A percentile compares a stretch with the other conserved stretches of the same genome.
These are phyloP conservation scores for Syrphus vitripennis DNA, from an alignment of 2,888 invertebrate species.

Conservation along the genomic window DNA sequence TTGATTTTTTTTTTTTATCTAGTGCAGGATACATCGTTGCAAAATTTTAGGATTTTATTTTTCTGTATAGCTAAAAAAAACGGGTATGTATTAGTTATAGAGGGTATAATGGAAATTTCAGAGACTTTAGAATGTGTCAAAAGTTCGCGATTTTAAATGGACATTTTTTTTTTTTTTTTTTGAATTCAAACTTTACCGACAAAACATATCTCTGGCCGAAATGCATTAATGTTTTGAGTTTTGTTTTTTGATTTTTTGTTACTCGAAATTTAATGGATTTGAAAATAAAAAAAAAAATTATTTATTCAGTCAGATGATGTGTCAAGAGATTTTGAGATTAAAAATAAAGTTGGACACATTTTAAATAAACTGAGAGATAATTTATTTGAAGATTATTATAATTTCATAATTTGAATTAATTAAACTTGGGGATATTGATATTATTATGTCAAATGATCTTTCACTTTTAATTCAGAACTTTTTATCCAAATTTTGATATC, in stretches of 20 bases:
- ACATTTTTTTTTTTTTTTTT: constrained; percentile 25
- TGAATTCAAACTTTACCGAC: not conserved
- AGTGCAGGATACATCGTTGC: constrained; percentile 28
- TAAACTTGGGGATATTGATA: too few relatives aligned
- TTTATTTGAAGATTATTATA: not conserved
- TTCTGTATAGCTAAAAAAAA: not conserved
- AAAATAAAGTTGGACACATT: not conserved
- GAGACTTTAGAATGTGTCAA: constrained; percentile 29
- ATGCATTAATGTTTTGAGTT: not conserved
- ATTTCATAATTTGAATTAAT: too few relatives aligned
- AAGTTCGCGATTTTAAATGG: constrained; percentile 29
- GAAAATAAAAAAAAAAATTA: not conserved
- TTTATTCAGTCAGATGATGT: not conserved
- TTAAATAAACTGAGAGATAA: not conserved
- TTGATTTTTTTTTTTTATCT: not conserved
- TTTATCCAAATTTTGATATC: too few relatives aligned
- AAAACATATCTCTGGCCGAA: not conserved
- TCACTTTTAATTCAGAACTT: too few relatives aligned
- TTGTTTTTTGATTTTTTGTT: not conserved
- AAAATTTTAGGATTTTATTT: constrained; percentile 6
- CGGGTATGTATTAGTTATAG: too few relatives aligned
- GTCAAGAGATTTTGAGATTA: not conserved
- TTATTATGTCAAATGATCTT: too few relatives aligned
- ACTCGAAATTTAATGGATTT: not conserved
- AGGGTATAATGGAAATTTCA: not conserved